A percentile compares a stretch with the other conserved stretches of the same genome.
Evolutionary conservation across 53 echinoderm and acorn worm species (phyloP).

Genomic region (Astropecten irregularis): DNA sequence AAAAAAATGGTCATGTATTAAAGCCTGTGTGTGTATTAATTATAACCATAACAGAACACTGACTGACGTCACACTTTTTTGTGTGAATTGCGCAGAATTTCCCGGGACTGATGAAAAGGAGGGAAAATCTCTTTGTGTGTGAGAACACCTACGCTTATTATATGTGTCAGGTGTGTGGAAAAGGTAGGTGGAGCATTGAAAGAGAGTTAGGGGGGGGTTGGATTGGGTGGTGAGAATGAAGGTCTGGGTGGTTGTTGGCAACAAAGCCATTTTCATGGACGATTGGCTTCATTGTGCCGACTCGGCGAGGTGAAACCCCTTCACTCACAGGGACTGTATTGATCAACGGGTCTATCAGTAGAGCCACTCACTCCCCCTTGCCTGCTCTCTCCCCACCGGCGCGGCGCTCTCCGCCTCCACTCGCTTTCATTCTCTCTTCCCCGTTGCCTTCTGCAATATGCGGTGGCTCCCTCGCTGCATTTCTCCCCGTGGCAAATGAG

Average conservation of each 20-base stretch:
- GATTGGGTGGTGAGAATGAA: neutral
- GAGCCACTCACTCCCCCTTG: too few species aligned
- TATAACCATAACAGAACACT: too few species aligned
- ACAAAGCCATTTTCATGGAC: slow-evolving; percentile 38
- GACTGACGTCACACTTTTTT: too few species aligned
- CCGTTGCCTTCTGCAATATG: too few species aligned
- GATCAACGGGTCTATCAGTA: slow-evolving; percentile 18
- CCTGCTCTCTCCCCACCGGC: too few species aligned
- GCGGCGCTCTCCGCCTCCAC: too few species aligned
- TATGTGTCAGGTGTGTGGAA: slow-evolving; percentile 22
- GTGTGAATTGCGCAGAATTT: neutral
- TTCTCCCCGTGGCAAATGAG: neutral
- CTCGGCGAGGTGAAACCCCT: slow-evolving; percentile 9
- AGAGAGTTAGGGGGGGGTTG: neutral
- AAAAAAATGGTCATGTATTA: neutral
- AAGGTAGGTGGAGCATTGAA: neutral
- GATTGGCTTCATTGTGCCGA: slow-evolving; percentile 15
- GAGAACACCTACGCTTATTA: slow-evolving; percentile 10
- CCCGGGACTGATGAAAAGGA: neutral
- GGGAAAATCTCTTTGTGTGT: neutral
- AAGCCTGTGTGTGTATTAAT: too few species aligned
- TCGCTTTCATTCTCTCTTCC: too few species aligned
- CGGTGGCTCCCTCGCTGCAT: neutral
- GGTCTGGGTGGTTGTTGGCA: neutral
- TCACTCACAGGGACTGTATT: slow-evolving; percentile 5